A percentile compares a stretch with the other conserved stretches of the same genome.
Evolutionary conservation across 2,888 invertebrate species (phyloP).

Genomic region (Phymatocera aterrima): DNA sequence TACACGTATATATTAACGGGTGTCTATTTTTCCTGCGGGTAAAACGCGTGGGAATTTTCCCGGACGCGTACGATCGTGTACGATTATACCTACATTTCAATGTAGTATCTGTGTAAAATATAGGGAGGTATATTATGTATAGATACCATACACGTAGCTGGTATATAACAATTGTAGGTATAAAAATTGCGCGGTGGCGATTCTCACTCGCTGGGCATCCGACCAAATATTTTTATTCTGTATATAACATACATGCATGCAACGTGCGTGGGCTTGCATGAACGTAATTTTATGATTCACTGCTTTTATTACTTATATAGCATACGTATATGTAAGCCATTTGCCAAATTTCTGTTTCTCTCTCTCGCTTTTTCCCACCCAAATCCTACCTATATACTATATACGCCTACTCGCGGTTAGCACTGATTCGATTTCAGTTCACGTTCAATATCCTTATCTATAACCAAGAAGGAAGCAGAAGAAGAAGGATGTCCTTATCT

Average conservation of each 20-base stretch:
- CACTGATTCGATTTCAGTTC: neutral
- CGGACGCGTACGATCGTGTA: too few relatives aligned
- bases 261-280: neutral
- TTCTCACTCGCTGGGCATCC: neutral
- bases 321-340: too few relatives aligned
- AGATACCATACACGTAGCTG: neutral
- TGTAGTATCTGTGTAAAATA: too few relatives aligned
- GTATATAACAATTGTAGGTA: neutral
- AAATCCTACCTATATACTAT: neutral
- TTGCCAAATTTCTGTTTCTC: neutral
- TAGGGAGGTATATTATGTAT: neutral
- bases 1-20: too few relatives aligned
- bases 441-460: too few relatives aligned
- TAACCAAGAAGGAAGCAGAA: too few relatives aligned
- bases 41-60: neutral
- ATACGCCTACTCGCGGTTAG: too few relatives aligned
- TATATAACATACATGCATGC: neutral
- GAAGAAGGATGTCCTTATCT: too few relatives aligned
- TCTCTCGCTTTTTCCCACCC: too few relatives aligned
- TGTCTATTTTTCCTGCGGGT: neutral
- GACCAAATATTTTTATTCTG: neutral
- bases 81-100: too few relatives aligned
- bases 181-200: neutral
- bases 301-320: conserved; percentile 3
- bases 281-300: neutral